These are phyloP conservation scores for Heterodera carotae DNA, from an alignment of 1,140 invertebrate genomes.

Conservation along the genomic window DNA sequence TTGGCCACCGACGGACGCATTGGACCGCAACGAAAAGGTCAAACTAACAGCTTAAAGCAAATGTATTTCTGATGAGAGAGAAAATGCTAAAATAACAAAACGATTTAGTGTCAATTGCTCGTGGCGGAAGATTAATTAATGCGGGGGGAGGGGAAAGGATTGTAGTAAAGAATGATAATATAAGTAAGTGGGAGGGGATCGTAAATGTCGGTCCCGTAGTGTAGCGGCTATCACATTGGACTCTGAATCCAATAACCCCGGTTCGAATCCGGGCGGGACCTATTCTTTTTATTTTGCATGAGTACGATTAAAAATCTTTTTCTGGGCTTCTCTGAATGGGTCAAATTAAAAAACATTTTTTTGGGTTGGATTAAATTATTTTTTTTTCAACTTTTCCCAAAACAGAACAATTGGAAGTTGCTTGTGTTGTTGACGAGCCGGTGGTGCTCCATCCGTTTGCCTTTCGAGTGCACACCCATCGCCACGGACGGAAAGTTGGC, in stretches of 20 bases:
- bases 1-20: constrained; percentile 52
- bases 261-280: constrained; percentile 26
- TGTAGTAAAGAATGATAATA: no score
- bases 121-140: no score
- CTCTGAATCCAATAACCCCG: constrained; percentile 28
- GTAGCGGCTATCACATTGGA: constrained; percentile 27
- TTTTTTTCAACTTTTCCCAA: constrained; percentile 2
- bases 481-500: constrained; percentile 61
- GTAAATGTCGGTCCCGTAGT: constrained; percentile 11
- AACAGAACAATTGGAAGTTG: constrained; percentile 82
- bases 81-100: no score
- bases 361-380: not conserved
- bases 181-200: not conserved
- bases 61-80: not conserved
- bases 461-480: constrained; percentile 89
- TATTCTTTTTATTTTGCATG: not conserved
- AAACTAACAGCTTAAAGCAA: not conserved
- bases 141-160: no score
- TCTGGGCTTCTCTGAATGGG: no score
- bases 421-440: constrained; percentile 78
- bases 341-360: no score
- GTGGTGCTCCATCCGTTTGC: constrained; percentile 90
- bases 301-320: not conserved
- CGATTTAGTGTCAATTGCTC: no score
- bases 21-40: constrained; percentile 31